Evolutionary conservation across 2,888 invertebrate species (phyloP).

Genomic region (Lordiphosa fenestrarum): DNA sequence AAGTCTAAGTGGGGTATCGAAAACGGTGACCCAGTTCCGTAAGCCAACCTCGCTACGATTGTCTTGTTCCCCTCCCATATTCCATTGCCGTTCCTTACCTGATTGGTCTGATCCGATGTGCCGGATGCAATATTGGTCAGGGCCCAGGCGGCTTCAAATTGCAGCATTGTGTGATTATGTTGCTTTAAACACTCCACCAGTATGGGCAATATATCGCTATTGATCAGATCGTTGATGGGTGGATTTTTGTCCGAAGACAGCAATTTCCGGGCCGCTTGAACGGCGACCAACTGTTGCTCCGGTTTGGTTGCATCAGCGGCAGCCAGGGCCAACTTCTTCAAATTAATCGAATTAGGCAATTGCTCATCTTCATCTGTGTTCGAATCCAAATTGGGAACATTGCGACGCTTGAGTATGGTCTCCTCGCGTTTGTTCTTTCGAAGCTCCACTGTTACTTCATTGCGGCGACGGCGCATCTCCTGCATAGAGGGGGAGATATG

Average conservation of each 20-base stretch:
- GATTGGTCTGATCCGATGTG: constrained; percentile 94
- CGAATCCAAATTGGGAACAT: constrained; percentile 94
- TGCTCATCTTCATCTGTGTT: constrained; percentile 89
- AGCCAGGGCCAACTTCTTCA: constrained; percentile 92
- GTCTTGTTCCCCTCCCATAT: too few species aligned
- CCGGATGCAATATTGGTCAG: constrained; percentile 98
- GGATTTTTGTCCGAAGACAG: constrained; percentile 99
- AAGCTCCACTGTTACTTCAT: constrained; percentile 97
- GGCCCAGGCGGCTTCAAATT: constrained; percentile 99
- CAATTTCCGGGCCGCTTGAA: constrained; percentile 96
- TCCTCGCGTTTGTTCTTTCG: constrained; percentile 99
- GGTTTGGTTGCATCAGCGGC: constrained; percentile 91
- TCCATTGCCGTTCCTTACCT: constrained; percentile 66
- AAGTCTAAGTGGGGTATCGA: background rate
- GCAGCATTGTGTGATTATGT: constrained; percentile 92
- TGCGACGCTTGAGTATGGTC: constrained; percentile 96
- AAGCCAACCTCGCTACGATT: background rate
- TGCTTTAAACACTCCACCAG: constrained; percentile 93
- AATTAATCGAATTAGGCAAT: constrained; percentile 85
- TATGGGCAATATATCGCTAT: constrained; percentile 96
- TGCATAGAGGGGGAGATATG: constrained; percentile 72
- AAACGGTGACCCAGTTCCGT: background rate
- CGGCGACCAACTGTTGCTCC: constrained; percentile 91
- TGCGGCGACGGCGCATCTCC: constrained; percentile 98
- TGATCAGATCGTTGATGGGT: constrained; percentile 97